Evolutionary conservation across 2,797 vertebrate species (phyloP), one percentile per base, ranked within the genome.

Genomic region (Scleropages formosus): DNA sequence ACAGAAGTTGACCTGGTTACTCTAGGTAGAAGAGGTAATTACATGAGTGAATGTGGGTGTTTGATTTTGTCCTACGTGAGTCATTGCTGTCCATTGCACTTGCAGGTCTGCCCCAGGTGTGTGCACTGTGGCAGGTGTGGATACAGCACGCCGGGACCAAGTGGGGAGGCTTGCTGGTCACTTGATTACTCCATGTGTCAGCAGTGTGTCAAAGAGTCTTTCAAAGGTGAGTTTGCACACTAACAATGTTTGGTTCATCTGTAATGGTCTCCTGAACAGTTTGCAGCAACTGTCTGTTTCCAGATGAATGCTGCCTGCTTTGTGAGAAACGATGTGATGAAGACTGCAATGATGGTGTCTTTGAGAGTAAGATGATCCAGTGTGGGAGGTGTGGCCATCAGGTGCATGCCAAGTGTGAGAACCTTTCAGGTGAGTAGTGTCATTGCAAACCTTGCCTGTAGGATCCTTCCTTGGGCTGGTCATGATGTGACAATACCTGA

Each of bases 81-180:
- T 39, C 31, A 2, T 39, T 39, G 31, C 31, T 6, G 39, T 39
- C 31, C 31, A 39, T 39, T 39, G 31, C 31, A 39, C 31, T 22
- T 3, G 7, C 69, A 97, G 95, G 89, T 95, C 74, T 97, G 95
- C 74, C 95, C 95, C 82, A 92, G 93, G 0, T 97, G 95, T 60
- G 91, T 96, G 74, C 91, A 94, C n/a, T 97, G 95, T 86, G 95
- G 92, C 84, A 95, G 94, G 87, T 97, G 95, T 16, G 95, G 95
- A 0, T 92, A 94, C 12, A 93, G 95, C 12, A 93, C 94, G 59
- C 95, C 94, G 16, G 95, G 94, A 66, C 94, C 95, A 82, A 91
- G 89, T 60, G 93, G 91, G 87, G 93, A 94, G 24, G 80, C 92
- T 13, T 85, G 90, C 66, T 94, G 95, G 94, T 94, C 94, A 73